phyloP scores from a whole-genome alignment of 2,797 vertebrate species.

The Amblyraja radiata region DNA sequence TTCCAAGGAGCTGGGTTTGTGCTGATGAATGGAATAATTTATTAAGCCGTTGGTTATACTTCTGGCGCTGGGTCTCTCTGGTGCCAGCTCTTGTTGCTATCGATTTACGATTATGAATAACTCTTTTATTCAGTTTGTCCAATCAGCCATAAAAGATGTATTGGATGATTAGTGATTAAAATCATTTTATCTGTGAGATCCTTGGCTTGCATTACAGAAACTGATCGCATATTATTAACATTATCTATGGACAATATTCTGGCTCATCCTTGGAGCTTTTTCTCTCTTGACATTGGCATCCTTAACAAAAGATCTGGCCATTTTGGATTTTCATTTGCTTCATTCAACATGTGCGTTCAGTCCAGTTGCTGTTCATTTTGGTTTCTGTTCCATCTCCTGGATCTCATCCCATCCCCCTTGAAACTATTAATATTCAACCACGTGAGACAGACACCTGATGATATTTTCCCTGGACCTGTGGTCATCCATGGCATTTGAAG shows the following conservation, averaged over 20 bases:
- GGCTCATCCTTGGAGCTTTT: not conserved
- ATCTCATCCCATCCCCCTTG: not conserved
- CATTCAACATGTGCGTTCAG: not conserved
- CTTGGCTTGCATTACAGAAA: not conserved
- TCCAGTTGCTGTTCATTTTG: not conserved
- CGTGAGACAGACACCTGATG: not conserved
- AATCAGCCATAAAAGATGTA: not conserved
- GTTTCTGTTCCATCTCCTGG: not conserved
- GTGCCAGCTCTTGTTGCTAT: not conserved
- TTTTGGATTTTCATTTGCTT: not conserved
- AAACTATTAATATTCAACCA: not conserved
- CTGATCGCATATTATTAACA: not conserved
- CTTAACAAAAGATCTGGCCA: not conserved
- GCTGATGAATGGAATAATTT: slow-evolving; percentile 26
- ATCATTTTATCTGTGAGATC: not conserved
- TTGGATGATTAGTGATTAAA: not conserved
- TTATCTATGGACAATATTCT: not conserved
- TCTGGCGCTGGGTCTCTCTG: not conserved
- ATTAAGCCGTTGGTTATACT: not conserved
- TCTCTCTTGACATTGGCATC: not conserved
- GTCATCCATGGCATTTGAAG: not conserved
- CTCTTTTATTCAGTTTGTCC: slow-evolving; percentile 15
- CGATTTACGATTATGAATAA: slow-evolving; percentile 28
- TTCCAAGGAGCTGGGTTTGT: not conserved
- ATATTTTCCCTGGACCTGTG: not conserved